A percentile compares a stretch with the other conserved stretches of the same genome.
Evolutionary conservation across 2,797 vertebrate genomes (phyloP).

Genomic region (Propithecus perrieri): DNA sequence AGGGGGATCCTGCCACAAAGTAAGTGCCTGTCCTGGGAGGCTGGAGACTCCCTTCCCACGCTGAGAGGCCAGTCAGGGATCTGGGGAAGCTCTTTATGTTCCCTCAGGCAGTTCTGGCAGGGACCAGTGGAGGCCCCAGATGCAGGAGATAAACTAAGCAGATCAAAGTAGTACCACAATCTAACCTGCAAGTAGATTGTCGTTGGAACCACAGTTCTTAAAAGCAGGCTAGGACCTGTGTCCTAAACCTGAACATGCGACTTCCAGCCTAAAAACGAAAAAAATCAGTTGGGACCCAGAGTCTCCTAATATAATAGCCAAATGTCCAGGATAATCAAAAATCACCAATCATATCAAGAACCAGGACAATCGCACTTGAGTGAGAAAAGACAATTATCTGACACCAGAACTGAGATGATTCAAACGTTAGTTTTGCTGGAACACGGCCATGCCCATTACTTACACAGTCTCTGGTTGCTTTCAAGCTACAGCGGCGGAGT

Average conservation of each 20-base stretch:
- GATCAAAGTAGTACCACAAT: neutral
- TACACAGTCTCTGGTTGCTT: neutral
- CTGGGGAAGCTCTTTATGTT: neutral
- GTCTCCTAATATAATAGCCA: neutral
- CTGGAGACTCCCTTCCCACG: no score
- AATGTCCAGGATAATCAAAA: neutral
- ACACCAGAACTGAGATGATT: accelerated
- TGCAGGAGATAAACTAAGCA: neutral
- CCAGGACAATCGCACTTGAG: neutral
- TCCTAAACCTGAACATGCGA: neutral
- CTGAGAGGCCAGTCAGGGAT: no score
- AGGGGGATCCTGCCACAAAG: neutral
- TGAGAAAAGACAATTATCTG: neutral
- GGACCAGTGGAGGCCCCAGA: neutral
- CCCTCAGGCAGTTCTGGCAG: neutral
- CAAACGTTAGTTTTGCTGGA: neutral
- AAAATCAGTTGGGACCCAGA: neutral
- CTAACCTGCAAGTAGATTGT: neutral
- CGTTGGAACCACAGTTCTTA: neutral
- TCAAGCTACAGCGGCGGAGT: neutral
- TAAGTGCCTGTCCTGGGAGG: neutral
- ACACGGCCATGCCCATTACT: neutral
- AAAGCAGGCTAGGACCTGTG: neutral
- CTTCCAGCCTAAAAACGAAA: neutral
- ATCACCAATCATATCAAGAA: neutral